A percentile compares a stretch with the other conserved stretches of the same genome.
Evolutionary conservation across 2,888 invertebrate species (phyloP).

Genomic region (Ormyrus rosae): DNA sequence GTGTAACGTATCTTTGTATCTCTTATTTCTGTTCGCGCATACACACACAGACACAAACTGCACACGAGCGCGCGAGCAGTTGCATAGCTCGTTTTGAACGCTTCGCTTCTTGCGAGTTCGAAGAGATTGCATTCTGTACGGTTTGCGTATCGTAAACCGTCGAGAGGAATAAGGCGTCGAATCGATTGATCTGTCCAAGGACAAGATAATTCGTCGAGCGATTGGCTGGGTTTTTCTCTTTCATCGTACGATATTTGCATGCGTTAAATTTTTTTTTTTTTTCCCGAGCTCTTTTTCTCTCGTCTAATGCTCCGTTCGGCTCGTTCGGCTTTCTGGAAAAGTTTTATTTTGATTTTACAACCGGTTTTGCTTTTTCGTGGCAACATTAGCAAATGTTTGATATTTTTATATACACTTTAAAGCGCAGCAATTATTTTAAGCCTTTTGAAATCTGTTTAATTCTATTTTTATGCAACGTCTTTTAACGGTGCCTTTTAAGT

Average conservation of each 20-base stretch:
- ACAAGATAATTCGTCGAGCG: constrained; percentile 53
- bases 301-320: not conserved
- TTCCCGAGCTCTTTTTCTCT: not conserved
- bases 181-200: constrained; percentile 56
- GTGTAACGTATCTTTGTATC: too few species aligned
- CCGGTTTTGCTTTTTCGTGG: not conserved
- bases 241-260: constrained; percentile 35
- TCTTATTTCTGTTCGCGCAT: too few species aligned
- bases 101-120: constrained; percentile 9
- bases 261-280: constrained; percentile 27
- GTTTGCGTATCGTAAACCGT: constrained; percentile 4
- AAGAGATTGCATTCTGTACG: constrained; percentile 21
- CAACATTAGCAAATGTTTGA: too few species aligned
- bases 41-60: too few species aligned
- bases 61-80: not conserved
- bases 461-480: too few species aligned
- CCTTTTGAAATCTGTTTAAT: too few species aligned
- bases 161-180: constrained; percentile 48
- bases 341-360: not conserved
- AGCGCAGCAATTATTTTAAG: too few species aligned
- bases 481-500: too few species aligned
- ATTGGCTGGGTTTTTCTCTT: constrained; percentile 45
- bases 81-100: not conserved
- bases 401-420: too few species aligned
- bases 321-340: constrained; percentile 9